phyloP scores from a whole-genome alignment of 2,888 invertebrate genomes.

The Augochlorella aurata region DNA sequence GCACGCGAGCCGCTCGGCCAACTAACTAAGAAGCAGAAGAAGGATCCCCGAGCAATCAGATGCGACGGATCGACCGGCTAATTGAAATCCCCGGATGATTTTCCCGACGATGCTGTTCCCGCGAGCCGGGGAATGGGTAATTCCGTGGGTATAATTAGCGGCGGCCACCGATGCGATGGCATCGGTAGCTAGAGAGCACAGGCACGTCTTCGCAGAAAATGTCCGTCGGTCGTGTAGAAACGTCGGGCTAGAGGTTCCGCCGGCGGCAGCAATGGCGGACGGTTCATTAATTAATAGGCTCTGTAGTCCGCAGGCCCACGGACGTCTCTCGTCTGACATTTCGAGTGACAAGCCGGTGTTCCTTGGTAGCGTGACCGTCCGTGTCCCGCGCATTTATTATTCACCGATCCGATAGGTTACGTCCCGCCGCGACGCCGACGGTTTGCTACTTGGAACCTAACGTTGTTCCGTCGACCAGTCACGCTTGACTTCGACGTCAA shows the following conservation, averaged over 20 bases:
- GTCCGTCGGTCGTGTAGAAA: constrained; percentile 38
- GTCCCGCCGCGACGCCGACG: constrained; percentile 53
- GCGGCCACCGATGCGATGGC: constrained; percentile 48
- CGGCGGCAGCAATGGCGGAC: constrained; percentile 62
- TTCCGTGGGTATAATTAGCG: constrained; percentile 44
- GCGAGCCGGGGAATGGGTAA: constrained; percentile 30
- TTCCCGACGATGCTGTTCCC: constrained; percentile 27
- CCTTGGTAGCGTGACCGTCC: constrained; percentile 78
- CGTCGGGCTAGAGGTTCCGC: constrained; percentile 58
- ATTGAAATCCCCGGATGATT: constrained; percentile 47
- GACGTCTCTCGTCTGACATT: constrained; percentile 77
- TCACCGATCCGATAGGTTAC: constrained; percentile 78
- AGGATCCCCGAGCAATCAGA: constrained; percentile 20
- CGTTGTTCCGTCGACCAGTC: constrained; percentile 68
- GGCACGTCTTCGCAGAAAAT: constrained; percentile 52
- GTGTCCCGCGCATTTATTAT: constrained; percentile 79
- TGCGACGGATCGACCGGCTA: constrained; percentile 24
- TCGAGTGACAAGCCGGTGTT: constrained; percentile 80
- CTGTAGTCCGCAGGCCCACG: constrained; percentile 70
- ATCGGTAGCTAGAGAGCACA: constrained; percentile 19
- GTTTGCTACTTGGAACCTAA: constrained; percentile 73
- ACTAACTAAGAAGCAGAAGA: neutral
- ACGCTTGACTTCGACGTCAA: constrained; percentile 63
- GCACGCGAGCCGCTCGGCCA: neutral
- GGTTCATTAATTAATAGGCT: constrained; percentile 80